phyloP scores from a whole-genome alignment of 2,888 invertebrate species.

The Dorcus hopei region DNA sequence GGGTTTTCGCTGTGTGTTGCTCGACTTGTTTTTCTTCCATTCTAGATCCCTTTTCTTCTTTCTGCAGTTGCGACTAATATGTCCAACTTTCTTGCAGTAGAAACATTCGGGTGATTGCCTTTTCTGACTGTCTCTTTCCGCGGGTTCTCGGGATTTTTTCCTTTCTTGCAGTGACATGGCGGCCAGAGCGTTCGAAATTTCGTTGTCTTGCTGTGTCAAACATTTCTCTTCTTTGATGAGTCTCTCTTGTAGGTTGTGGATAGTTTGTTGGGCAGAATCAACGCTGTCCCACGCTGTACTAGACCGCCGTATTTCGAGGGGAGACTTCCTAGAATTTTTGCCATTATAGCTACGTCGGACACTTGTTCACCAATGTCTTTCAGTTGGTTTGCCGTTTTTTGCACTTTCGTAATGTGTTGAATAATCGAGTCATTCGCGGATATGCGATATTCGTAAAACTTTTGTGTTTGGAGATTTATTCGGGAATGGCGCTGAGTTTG shows the following conservation, averaged over 20 bases:
- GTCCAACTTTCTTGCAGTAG: constrained; percentile 22
- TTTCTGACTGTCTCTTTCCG: background rate
- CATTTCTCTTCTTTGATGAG: background rate
- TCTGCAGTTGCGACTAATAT: constrained; percentile 19
- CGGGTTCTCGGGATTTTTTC: background rate
- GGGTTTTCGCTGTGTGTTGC: no score
- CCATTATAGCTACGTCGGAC: background rate
- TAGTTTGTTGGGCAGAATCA: background rate
- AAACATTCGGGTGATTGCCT: background rate
- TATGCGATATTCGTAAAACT: no score
- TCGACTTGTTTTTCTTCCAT: constrained; percentile 1
- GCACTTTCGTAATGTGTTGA: no score
- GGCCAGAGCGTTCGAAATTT: background rate
- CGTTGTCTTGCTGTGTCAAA: background rate
- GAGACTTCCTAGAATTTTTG: background rate
- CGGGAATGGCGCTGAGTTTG: background rate
- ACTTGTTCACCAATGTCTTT: no score
- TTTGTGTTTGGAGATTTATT: no score
- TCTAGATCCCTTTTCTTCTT: background rate
- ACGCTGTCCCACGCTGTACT: background rate
- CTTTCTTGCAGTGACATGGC: background rate
- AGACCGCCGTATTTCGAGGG: no score
- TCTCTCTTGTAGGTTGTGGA: background rate
- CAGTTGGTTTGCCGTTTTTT: no score
- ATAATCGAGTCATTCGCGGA: no score